phyloP scores from a whole-genome alignment of 2,888 invertebrate species.

The Tridacna gigas region DNA sequence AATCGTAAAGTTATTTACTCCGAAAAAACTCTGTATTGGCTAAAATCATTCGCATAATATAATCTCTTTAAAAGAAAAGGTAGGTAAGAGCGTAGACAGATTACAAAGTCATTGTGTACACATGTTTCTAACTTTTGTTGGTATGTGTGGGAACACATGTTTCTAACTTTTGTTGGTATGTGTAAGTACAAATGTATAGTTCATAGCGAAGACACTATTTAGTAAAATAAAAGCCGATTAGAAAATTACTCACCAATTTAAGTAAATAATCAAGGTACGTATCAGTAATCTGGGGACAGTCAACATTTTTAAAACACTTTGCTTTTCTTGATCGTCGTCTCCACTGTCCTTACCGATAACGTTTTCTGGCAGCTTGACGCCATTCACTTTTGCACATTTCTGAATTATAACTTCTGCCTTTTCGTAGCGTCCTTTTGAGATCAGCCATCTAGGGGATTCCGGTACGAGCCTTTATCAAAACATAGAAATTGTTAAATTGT shows the following conservation, averaged over 20 bases:
- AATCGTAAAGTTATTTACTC: too few relatives aligned
- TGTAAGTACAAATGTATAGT: too few relatives aligned
- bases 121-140: too few relatives aligned
- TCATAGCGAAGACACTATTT: background rate
- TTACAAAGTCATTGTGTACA: too few relatives aligned
- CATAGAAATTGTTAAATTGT: too few relatives aligned
- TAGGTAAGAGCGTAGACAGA: too few relatives aligned
- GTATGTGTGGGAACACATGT: too few relatives aligned
- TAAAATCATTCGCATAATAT: too few relatives aligned
- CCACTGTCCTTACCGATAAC: conserved; percentile 44
- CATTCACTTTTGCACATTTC: conserved; percentile 76
- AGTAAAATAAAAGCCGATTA: background rate
- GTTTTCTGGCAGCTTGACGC: conserved; percentile 70
- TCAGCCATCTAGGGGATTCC: conserved; percentile 81
- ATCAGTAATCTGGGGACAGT: conserved; percentile 59
- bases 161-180: too few relatives aligned
- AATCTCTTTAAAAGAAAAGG: too few relatives aligned
- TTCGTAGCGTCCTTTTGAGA: conserved; percentile 68
- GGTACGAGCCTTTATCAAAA: conserved; percentile 69
- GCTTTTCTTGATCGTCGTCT: conserved; percentile 37
- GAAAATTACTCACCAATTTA: conserved; percentile 68
- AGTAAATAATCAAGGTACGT: conserved; percentile 69
- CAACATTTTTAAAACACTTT: conserved; percentile 72
- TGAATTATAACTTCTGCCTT: conserved; percentile 74
- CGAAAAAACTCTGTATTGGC: too few relatives aligned